Evolutionary conservation across 2,113 vertebrate genomes (phyloP), one percentile per base, ranked within the genome.

Genomic region (Empidonax traillii): DNA sequence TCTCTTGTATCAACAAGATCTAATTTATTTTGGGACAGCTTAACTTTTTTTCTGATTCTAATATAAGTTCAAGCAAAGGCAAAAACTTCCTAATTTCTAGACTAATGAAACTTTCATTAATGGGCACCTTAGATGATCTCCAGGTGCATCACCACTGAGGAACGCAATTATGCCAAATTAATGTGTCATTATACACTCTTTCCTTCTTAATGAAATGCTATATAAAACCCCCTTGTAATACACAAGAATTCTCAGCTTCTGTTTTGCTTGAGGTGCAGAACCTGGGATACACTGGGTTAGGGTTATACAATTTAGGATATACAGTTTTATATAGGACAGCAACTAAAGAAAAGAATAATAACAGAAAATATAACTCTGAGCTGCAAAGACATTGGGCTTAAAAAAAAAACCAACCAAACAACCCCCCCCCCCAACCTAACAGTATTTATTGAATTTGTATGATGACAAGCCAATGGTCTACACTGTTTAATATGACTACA

Each of bases 121-220:
- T 46, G 31, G n/a, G 17, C 14, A 10, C 47, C 87, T 78, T 56
- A 87, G 55, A 79, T 35, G 15, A 89, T 85, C 51, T 82, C 61
- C 62, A 95, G 84, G 84, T 74, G 67, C 78, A 80, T 55, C 63
- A 85, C 43, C 55, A 89, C 51, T 39, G 43, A 96, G 53, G 76
- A 94, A 87, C 61, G 73, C 44, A 89, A 90, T 84, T 81, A 95
- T 87, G n/a, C 11, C 44, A 91, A 84, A 93, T 85, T 73, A 92
- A 87, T 73, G 71, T 89, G 43, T 46, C 67, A 76, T 85, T 71
- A 94, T 28, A 89, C 2, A 67, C 67, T 49, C 20, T 82, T 82
- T 72, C 33, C 43, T 88, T 95, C 83, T 77, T 94, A 94, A 93
- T 87, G 37, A 89, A 94, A 96, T 55, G 74, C 81, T 82, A 71